phyloP scores from a whole-genome alignment of 2,797 vertebrate species.

The Allochrocebus solatus region DNA sequence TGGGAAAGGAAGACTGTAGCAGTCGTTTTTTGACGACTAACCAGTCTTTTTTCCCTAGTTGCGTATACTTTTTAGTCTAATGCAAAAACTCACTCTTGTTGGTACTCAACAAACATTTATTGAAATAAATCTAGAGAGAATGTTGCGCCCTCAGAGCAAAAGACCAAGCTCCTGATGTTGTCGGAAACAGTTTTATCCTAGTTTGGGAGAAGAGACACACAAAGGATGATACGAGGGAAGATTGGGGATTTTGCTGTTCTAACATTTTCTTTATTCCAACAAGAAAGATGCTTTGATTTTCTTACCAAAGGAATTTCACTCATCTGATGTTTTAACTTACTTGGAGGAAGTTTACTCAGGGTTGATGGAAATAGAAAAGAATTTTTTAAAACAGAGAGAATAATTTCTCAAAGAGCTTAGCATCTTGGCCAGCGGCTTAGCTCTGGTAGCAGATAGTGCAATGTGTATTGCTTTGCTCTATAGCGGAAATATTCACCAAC shows the following conservation, averaged over 20 bases:
- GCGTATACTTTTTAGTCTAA: background rate
- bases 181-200: background rate
- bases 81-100: background rate
- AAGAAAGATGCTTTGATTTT: background rate
- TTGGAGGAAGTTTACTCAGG: background rate
- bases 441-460: background rate
- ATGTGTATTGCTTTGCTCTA: fast-evolving
- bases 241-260: background rate
- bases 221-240: background rate
- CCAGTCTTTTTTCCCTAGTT: background rate
- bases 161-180: background rate
- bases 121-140: background rate
- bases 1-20: background rate
- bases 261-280: background rate
- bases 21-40: background rate
- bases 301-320: background rate
- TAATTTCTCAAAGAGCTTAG: background rate
- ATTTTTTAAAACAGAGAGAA: background rate
- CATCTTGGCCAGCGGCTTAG: fast-evolving
- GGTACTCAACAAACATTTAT: background rate
- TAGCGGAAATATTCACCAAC: background rate
- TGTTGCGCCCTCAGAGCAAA: background rate
- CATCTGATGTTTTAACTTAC: background rate
- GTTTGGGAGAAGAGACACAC: background rate
- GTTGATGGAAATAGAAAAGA: background rate